These are phyloP conservation scores for Drosophila paucipuncta DNA, from an alignment of 2,888 invertebrate genomes.

Conservation along the genomic window DNA sequence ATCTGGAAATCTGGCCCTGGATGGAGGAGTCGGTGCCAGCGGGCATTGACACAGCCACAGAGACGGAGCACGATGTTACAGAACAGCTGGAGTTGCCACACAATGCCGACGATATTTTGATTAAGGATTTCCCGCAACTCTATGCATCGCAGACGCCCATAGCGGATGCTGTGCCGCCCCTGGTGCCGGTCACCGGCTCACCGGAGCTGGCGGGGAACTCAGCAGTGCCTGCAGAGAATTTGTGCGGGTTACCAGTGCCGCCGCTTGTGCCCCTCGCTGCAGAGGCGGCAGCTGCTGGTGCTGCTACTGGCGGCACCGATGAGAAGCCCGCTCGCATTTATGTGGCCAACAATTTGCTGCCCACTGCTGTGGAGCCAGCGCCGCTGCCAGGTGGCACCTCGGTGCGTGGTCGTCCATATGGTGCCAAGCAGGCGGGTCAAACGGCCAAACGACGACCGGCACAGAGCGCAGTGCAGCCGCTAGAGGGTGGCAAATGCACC, in stretches of 20 bases:
- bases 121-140: slow-evolving; percentile 61
- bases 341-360: slow-evolving; percentile 84
- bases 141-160: slow-evolving; percentile 27
- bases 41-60: slow-evolving; percentile 9
- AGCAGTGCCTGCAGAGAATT: slow-evolving; percentile 7
- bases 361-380: slow-evolving; percentile 51
- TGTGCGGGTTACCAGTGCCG: slow-evolving; percentile 51
- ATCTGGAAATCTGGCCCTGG: slow-evolving; percentile 78
- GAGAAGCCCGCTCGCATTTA: slow-evolving; percentile 84
- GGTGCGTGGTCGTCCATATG: slow-evolving; percentile 83
- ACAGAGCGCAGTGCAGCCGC: slow-evolving; percentile 40
- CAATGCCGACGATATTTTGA: slow-evolving; percentile 53
- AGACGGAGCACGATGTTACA: slow-evolving; percentile 18
- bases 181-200: slow-evolving; percentile 65
- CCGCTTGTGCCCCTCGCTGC: slow-evolving; percentile 58
- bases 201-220: not conserved
- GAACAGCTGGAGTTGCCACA: slow-evolving; percentile 37
- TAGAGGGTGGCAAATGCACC: slow-evolving; percentile 80
- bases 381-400: slow-evolving; percentile 75
- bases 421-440: slow-evolving; percentile 81
- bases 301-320: not conserved
- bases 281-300: slow-evolving; percentile 10
- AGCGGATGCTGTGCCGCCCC: slow-evolving; percentile 59
- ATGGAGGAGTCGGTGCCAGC: slow-evolving; percentile 54
- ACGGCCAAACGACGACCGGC: slow-evolving; percentile 67